Base-by-base conservation (phyloP, 2,888 invertebrate species). In the Drosophila mayaguana region DNA sequence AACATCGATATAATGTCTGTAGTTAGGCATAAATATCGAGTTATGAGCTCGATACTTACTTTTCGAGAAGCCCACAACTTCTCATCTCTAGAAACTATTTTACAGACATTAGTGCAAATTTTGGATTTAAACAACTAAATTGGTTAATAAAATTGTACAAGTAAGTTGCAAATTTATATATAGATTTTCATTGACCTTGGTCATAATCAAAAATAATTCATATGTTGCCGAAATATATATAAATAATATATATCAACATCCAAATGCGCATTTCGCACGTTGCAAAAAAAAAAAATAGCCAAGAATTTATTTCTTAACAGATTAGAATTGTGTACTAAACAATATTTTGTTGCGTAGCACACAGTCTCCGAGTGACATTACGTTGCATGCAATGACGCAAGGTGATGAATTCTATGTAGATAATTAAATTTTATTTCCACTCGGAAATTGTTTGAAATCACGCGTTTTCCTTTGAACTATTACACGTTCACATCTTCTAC, bases 361-460 rank as follows among this genome's bases (percentile, higher is more conserved):
- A 53, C 40, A 43, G 50, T 40, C 18, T 6, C 18, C 40, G 28
- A 16, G 59, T 77, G 76, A 71, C 81, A 71, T 80, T 72, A 81
- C 60, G 42, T 50, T 56, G 36, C 53, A 65, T 80, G 55, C 55
- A 76, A 63, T 80, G 81, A 76, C 77, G 71, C 76, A 76, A 76
- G 71, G 38, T 70, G 60, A 55, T 16, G 16, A 32, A 43, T 60
- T 32, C 28, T 11, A 18, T 18, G 11, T 32, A 32, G 48, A 32
- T 50, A 18, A 50, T 18, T 18, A 8, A 28, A 46, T 43, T 50
- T 22, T 43, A 57, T 53, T 63, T 57, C 18, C 59, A 55, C 38
- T 32, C 28, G 50, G 22, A 61, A 54, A 63, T 54, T 22, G 18
- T 25, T 53, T 32, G 14, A 59, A 59, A 78, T 74, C 74, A 57